Evolutionary conservation across 1,140 invertebrate genomes (phyloP), one percentile per base, ranked within the genome.

Genomic region (Pemphigus obesinymphae): DNA sequence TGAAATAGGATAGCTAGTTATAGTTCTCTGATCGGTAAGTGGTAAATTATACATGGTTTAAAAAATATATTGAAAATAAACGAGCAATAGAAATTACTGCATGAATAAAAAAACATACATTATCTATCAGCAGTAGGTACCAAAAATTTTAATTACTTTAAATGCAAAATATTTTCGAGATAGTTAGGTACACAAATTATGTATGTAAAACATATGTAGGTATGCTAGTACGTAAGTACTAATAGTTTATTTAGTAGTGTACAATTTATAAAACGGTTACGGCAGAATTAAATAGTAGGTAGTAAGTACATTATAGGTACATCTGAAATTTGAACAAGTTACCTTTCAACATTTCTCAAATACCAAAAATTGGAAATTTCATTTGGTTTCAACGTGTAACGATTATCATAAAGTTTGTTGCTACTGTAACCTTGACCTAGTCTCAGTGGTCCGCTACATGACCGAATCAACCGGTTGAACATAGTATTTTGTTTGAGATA

Each of bases 381-480:
- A 15, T n/a, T 55, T 55, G 11, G 48, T 37, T 37, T 76, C 17
- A 72, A 50, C 23, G 29, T 50, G 17, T 48, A n/a, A 73, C 4
- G 45, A 48, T 50, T 50, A 50, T 31, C 50, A 43, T 45, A 45
- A 73, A 48, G 70, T 31, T 73, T 73, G 70, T 31, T 31, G 3
- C 43, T 50, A 34, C 31, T 50, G 43, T 50, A 80, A 61, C 76
- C 76, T 80, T 80, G 76, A 80, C 76, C 76, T 63, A 80, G 76
- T 80, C 55, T 80, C 15, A 50, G 37, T 29, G 76, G 76, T 63
- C 76, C 55, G 76, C 76, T 80, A 80, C 37, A 80, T 80, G 55
- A 80, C 55, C 76, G 76, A 80, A 80, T 80, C 76, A 61, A 80
- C 76, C 76, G 76, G 55, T 80, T 63, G 55, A 80, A 45, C 3